Conservation (phyloP, 2,888 invertebrate species). For the Amaurobius ferox region DNA sequence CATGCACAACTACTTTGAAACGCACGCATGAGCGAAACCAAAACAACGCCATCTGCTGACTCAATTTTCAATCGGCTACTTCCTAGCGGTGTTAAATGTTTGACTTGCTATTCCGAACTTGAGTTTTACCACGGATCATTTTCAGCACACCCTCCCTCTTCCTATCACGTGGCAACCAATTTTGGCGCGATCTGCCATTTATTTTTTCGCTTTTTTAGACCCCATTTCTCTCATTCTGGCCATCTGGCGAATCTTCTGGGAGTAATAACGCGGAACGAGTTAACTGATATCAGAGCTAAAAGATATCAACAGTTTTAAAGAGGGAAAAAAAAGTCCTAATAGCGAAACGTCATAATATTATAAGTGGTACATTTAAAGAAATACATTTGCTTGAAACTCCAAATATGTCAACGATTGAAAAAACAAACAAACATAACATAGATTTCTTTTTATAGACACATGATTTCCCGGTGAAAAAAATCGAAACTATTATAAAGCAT, state of each 20-base stretch:
- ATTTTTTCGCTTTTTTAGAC: background rate
- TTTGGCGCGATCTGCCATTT: background rate
- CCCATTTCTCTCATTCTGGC: background rate
- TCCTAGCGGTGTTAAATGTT: background rate
- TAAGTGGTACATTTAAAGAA: too few relatives aligned
- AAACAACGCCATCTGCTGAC: background rate
- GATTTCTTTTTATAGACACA: too few relatives aligned
- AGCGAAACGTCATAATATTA: too few relatives aligned
- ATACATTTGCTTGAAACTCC: too few relatives aligned
- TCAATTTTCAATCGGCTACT: background rate
- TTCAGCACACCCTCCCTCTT: background rate
- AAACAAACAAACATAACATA: too few relatives aligned
- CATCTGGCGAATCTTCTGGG: slow-evolving; percentile 47
- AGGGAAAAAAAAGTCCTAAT: background rate
- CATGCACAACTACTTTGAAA: too few relatives aligned
- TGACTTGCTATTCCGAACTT: background rate
- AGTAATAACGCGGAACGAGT: slow-evolving; percentile 34
- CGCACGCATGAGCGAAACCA: too few relatives aligned
- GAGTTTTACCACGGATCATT: background rate
- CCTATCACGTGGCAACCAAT: background rate
- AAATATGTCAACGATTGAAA: too few relatives aligned
- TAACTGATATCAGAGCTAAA: background rate
- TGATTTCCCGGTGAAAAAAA: too few relatives aligned
- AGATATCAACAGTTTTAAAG: background rate
- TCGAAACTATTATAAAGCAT: too few relatives aligned